A percentile compares a stretch with the other conserved stretches of the same genome.
These are phyloP conservation scores for Mormyrus iriodes DNA, from an alignment of 2,113 vertebrate genomes.

Conservation along the genomic window DNA sequence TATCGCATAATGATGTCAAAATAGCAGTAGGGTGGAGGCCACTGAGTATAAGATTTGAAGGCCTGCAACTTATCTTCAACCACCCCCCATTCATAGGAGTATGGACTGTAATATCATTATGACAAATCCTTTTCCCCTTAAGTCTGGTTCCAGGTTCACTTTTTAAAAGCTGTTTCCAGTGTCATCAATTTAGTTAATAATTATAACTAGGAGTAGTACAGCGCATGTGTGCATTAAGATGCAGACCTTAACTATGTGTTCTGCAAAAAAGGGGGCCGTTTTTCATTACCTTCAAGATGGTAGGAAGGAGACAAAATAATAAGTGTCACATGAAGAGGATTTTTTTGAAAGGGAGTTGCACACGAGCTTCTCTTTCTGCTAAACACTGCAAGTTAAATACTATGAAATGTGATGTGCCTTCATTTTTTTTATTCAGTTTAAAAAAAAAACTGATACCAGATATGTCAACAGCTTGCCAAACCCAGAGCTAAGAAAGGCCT, in stretches of 20 bases:
- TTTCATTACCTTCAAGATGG: background rate
- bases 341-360: background rate
- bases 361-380: constrained; percentile 11
- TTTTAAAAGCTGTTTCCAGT: background rate
- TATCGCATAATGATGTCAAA: background rate
- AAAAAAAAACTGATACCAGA: constrained; percentile 23
- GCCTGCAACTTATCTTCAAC: background rate
- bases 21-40: background rate
- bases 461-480: constrained; percentile 33
- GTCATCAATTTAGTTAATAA: background rate
- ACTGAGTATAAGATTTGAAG: background rate
- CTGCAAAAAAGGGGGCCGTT: background rate
- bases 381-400: constrained; percentile 48
- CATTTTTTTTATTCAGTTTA: constrained; percentile 20
- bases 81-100: background rate
- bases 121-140: background rate
- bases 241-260: background rate
- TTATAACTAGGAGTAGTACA: background rate
- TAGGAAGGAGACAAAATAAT: background rate
- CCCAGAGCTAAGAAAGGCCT: constrained; percentile 52
- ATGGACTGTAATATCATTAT: background rate
- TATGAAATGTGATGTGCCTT: constrained; percentile 45
- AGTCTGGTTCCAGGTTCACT: background rate
- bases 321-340: background rate
- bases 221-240: background rate